Base-by-base conservation (phyloP, 2,797 vertebrate species). In the Lepidocolaptes lacrymiger region DNA sequence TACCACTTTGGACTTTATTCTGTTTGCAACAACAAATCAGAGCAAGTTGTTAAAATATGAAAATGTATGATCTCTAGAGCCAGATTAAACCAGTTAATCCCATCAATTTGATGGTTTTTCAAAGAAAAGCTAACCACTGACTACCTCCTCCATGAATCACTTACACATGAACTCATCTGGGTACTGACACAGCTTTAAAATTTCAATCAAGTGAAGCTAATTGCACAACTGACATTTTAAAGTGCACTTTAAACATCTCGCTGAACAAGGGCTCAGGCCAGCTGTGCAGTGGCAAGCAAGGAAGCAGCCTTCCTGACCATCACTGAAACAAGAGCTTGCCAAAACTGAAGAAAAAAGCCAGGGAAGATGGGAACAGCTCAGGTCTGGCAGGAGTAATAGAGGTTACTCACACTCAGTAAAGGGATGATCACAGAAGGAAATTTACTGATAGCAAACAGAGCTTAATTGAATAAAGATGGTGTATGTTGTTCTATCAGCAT, bases 331-430 rank as follows among this genome's bases (percentile, higher is more conserved):
- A 71, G 23, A 62, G 4, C 15, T 85, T 92, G 61, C 36, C n/a
- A 77, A 74, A 80, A 67, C 10, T 0, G 0, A 43, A 69, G 10
- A 34, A 22, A 76, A 46, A 37, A 51, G 3, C 0, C 20, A 55
- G 48, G n/a, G 14, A 74, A 67, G 55, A 56, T 37, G 32, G 34
- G 48, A 83, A 73, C n/a, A 23, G 21, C 13, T 28, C 0, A 0
- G 43, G 19, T 51, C 44, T 82, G 46, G 14, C 24, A 69, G 34
- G 21, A 88, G 9, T 39, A 67, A 51, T 10, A 13, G 5, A 34
- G 19, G 19, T 32, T 85, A 32, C 28, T 54, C 18, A 20, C 52
- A 54, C 36, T 61, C 48, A 68, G 55, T 44, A 24, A 51, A 15
- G 8, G 8, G 17, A 49, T 28, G 19, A 43, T 22, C n/a, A 46